Evolutionary conservation across 2,888 invertebrate species (phyloP).

Genomic region (Drosophila paramelanica): DNA sequence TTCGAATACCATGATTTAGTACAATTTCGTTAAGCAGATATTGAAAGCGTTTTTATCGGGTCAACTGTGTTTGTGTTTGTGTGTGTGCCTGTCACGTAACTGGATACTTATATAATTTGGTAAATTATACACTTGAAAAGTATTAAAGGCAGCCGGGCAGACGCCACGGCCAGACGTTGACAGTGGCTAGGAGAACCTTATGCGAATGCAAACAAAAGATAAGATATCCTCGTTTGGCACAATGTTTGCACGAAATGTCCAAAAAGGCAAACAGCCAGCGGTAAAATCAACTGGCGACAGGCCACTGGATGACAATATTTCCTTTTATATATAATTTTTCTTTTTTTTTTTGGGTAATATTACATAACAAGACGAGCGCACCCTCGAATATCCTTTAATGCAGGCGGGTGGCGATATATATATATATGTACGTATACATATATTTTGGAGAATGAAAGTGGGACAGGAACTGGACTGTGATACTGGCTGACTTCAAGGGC

Average conservation of each 20-base stretch:
- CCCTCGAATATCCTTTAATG: constrained; percentile 70
- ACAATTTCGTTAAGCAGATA: constrained; percentile 42
- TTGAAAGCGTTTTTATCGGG: constrained; percentile 44
- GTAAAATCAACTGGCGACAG: constrained; percentile 52
- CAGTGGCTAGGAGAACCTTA: constrained; percentile 61
- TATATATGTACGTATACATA: background rate
- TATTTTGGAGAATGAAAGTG: constrained; percentile 10
- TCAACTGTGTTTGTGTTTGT: constrained; percentile 22
- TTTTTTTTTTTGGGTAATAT: constrained; percentile 62
- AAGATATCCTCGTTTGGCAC: constrained; percentile 76
- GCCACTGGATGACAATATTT: constrained; percentile 31
- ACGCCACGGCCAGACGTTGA: constrained; percentile 35
- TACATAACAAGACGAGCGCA: constrained; percentile 66
- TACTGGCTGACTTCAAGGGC: constrained; percentile 34
- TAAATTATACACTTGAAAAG: constrained; percentile 80
- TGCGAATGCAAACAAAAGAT: constrained; percentile 81
- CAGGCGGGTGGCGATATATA: constrained; percentile 22
- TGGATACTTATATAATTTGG: constrained; percentile 78
- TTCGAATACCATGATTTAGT: constrained; percentile 36
- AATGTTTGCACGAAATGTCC: constrained; percentile 72
- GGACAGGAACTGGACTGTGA: constrained; percentile 4
- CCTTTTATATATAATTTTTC: background rate
- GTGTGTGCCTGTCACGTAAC: constrained; percentile 57
- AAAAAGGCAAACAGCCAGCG: constrained; percentile 65
- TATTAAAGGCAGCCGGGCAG: constrained; percentile 71